Evolutionary conservation across 2,888 invertebrate genomes (phyloP).

Genomic region (Flexamia atlantica): DNA sequence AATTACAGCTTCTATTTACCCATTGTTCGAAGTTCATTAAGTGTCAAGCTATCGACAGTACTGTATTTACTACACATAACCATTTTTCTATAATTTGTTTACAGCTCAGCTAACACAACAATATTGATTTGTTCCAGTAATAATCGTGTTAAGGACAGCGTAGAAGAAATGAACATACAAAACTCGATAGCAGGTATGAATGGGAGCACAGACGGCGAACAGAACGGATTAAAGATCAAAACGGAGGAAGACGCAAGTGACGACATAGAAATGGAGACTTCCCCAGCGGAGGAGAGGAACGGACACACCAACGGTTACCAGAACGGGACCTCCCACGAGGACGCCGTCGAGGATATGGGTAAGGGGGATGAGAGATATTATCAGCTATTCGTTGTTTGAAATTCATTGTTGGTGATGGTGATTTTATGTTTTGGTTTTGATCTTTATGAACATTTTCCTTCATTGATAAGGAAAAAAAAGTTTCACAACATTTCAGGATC

Average conservation of each 20-base stretch:
- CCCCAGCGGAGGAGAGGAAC: slow-evolving; percentile 73
- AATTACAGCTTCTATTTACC: too few relatives aligned
- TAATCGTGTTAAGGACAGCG: slow-evolving; percentile 72
- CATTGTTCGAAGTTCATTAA: too few relatives aligned
- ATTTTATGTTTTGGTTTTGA: too few relatives aligned
- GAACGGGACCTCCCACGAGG: slow-evolving; percentile 82
- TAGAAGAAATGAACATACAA: slow-evolving; percentile 66
- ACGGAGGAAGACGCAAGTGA: slow-evolving; percentile 69
- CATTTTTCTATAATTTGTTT: too few relatives aligned
- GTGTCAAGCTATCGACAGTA: too few relatives aligned
- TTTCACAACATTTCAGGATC: too few relatives aligned
- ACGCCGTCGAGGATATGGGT: slow-evolving; percentile 87
- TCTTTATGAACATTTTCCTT: too few relatives aligned
- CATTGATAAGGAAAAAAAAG: too few relatives aligned
- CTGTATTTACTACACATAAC: too few relatives aligned
- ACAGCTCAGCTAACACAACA: neutral
- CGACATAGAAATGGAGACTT: slow-evolving; percentile 78
- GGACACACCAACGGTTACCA: slow-evolving; percentile 79
- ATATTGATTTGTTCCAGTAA: neutral
- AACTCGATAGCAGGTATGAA: slow-evolving; percentile 68
- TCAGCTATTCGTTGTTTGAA: too few relatives aligned
- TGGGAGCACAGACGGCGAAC: slow-evolving; percentile 72
- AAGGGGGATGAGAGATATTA: too few relatives aligned
- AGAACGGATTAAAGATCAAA: slow-evolving; percentile 62
- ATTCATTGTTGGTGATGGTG: too few relatives aligned